phyloP scores from a whole-genome alignment of 1,140 invertebrate species.

The Drosophila kurseongensis region DNA sequence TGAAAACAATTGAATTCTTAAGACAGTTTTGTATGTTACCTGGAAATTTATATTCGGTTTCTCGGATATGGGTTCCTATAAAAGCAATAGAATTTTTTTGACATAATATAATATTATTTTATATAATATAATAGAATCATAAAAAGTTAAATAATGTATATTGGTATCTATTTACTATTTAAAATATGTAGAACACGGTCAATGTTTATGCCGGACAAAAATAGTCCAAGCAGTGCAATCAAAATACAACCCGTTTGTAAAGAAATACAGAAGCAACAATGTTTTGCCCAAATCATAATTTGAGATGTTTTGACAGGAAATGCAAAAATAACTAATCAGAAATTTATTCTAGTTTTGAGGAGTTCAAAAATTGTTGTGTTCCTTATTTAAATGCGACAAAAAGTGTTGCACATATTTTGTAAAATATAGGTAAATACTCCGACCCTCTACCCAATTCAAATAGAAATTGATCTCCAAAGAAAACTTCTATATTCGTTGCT shows the following conservation, averaged over 20 bases:
- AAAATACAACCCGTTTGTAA: slow-evolving; percentile 33
- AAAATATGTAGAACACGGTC: slow-evolving; percentile 16
- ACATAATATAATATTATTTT: too few relatives aligned
- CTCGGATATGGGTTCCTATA: neutral
- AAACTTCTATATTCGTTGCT: too few relatives aligned
- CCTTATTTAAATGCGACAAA: too few relatives aligned
- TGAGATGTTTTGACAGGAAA: slow-evolving; percentile 17
- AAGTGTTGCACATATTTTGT: too few relatives aligned
- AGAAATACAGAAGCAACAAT: slow-evolving; percentile 25
- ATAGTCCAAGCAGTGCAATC: slow-evolving; percentile 9
- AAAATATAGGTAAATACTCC: too few relatives aligned
- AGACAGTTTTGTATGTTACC: neutral
- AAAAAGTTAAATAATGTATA: neutral
- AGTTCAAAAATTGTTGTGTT: too few relatives aligned
- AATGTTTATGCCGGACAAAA: slow-evolving; percentile 10
- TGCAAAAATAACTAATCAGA: neutral
- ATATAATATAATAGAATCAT: neutral
- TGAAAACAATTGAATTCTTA: neutral
- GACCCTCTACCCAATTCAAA: too few relatives aligned
- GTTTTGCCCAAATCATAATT: slow-evolving; percentile 16
- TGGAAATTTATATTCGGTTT: slow-evolving; percentile 3
- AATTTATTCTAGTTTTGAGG: neutral
- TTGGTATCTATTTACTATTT: slow-evolving; percentile 19
- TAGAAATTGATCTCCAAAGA: too few relatives aligned
- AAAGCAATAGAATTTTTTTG: too few relatives aligned